Conservation (phyloP, 1,140 invertebrate genomes). For the Steinernema feltiae region DNA sequence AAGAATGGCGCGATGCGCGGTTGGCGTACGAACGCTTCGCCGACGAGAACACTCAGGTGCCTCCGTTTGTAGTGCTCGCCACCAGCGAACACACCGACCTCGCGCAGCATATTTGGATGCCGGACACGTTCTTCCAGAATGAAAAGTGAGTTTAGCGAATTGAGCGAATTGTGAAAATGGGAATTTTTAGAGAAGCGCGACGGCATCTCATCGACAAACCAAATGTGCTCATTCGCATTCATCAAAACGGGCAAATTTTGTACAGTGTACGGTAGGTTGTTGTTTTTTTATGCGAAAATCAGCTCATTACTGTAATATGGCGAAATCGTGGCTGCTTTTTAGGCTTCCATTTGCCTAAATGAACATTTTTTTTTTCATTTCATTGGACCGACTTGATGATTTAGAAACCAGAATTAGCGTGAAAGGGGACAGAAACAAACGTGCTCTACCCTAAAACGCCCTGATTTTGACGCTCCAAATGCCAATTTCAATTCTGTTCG, state of each 20-base stretch:
- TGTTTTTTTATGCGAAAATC: no score
- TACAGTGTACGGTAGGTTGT: slow-evolving; percentile 92
- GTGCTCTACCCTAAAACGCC: no score
- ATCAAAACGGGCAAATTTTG: slow-evolving; percentile 84
- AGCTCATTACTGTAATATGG: no score
- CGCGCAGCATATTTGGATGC: slow-evolving; percentile 86
- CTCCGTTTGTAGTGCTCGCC: slow-evolving; percentile 54
- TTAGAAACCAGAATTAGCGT: no score
- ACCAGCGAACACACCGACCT: slow-evolving; percentile 77
- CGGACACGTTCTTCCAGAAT: slow-evolving; percentile 92
- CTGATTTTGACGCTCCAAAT: no score
- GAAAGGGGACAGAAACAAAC: no score
- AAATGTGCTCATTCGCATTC: slow-evolving; percentile 90
- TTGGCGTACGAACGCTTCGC: slow-evolving; percentile 82
- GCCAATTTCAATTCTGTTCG: no score
- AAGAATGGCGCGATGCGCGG: slow-evolving; percentile 87
- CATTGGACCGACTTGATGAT: no score
- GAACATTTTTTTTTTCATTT: no score
- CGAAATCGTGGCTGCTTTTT: no score
- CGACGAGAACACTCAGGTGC: slow-evolving; percentile 58
- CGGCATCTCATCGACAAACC: slow-evolving; percentile 57
- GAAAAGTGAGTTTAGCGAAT: slow-evolving; percentile 96
- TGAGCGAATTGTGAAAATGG: no score
- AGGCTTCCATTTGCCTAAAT: no score
- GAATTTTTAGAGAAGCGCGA: slow-evolving; percentile 52